phyloP scores from a whole-genome alignment of 1,140 invertebrate genomes.

The Pachypeltis micranthus region DNA sequence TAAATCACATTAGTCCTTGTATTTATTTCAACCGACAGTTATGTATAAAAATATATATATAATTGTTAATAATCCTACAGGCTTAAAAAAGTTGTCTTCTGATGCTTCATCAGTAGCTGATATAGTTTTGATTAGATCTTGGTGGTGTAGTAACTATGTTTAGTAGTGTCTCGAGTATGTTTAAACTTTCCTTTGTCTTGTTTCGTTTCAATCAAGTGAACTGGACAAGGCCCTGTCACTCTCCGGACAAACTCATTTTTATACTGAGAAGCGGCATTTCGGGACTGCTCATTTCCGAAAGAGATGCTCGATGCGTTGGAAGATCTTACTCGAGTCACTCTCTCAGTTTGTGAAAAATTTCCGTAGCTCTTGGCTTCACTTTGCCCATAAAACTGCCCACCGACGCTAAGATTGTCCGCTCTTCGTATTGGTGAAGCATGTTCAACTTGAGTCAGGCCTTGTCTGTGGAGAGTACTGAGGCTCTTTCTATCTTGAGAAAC shows the following conservation, averaged over 20 bases:
- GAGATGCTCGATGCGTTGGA: constrained; percentile 59
- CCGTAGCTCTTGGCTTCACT: constrained; percentile 50
- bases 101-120: no score
- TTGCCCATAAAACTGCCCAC: constrained; percentile 57
- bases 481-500: constrained; percentile 56
- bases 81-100: no score
- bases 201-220: constrained; percentile 56
- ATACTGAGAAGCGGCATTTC: constrained; percentile 38
- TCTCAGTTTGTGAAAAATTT: constrained; percentile 45
- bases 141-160: constrained; percentile 70
- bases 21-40: no score
- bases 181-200: constrained; percentile 52
- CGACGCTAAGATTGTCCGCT: constrained; percentile 49
- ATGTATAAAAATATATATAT: no score
- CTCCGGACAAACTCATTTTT: constrained; percentile 59
- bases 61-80: no score
- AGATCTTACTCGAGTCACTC: constrained; percentile 40
- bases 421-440: constrained; percentile 20
- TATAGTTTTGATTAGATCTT: no score
- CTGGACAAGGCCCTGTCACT: constrained; percentile 60
- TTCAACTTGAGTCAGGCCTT: constrained; percentile 22
- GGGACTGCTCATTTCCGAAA: constrained; percentile 42
- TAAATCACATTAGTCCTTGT: no score
- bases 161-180: constrained; percentile 64
- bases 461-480: constrained; percentile 58